A percentile compares a stretch with the other conserved stretches of the same genome.
Evolutionary conservation across 92 coral and sea anemone genomes (phyloP).

Genomic region (Paramuricea clavata): DNA sequence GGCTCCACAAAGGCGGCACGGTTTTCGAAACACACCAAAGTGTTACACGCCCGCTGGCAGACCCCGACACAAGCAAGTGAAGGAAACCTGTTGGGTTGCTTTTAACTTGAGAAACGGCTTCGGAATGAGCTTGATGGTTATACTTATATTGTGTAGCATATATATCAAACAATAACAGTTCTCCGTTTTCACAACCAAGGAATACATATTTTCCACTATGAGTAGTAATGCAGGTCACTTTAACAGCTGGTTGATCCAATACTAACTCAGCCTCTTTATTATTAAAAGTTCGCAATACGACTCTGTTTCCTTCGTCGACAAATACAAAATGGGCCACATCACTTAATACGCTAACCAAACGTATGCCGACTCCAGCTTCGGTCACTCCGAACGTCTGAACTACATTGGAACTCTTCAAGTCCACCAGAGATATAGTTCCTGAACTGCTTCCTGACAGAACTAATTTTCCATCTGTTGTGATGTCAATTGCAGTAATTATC

Average conservation of each 20-base stretch:
- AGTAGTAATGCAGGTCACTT: slow-evolving; percentile 37
- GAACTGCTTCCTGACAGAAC: slow-evolving; percentile 58
- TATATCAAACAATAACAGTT: slow-evolving; percentile 34
- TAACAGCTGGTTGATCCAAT: slow-evolving; percentile 19
- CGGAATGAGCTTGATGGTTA: slow-evolving; percentile 33
- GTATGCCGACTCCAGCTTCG: slow-evolving; percentile 17
- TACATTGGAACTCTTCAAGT: slow-evolving; percentile 51
- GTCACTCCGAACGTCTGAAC: slow-evolving; percentile 34
- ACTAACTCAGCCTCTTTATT: not conserved
- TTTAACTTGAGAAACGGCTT: slow-evolving; percentile 13
- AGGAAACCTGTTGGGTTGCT: not conserved
- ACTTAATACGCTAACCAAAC: slow-evolving; percentile 14
- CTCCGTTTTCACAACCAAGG: slow-evolving; percentile 57
- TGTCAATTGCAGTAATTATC: slow-evolving; percentile 49
- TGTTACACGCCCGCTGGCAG: slow-evolving; percentile 34
- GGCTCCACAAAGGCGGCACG: slow-evolving; percentile 27
- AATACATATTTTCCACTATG: not conserved
- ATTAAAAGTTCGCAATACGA: slow-evolving; percentile 27
- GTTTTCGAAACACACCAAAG: slow-evolving; percentile 45
- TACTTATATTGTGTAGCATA: not conserved
- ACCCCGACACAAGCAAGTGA: slow-evolving; percentile 51
- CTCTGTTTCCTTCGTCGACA: slow-evolving; percentile 22
- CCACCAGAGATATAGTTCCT: slow-evolving; percentile 53
- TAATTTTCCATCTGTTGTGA: slow-evolving; percentile 6
- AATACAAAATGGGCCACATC: slow-evolving; percentile 21